phyloP scores from a whole-genome alignment of 2,113 vertebrate genomes.

The Sisor rabdophorus region DNA sequence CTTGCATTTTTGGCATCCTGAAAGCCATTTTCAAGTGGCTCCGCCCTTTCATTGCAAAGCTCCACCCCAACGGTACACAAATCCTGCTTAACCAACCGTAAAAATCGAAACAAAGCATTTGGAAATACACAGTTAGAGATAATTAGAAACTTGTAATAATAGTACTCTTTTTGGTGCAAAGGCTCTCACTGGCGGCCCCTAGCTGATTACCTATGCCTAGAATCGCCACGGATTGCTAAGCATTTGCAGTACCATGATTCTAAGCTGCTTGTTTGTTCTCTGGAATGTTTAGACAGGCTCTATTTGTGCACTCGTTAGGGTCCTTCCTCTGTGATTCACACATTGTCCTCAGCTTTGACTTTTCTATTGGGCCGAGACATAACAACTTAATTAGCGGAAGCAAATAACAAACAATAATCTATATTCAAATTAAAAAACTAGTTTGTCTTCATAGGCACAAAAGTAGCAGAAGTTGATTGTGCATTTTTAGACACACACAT shows the following conservation, averaged over 20 bases:
- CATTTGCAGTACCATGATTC: background rate
- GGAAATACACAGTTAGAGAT: too few species aligned
- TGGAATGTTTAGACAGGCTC: conserved; percentile 4
- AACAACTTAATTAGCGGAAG: conserved; percentile 88
- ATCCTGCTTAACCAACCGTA: too few species aligned
- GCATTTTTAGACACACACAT: conserved; percentile 5
- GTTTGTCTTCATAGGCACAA: conserved; percentile 58
- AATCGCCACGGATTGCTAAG: background rate
- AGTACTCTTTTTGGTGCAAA: too few species aligned
- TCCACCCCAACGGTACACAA: too few species aligned
- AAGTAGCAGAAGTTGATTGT: background rate
- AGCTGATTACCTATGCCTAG: too few species aligned
- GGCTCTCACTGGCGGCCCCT: too few species aligned
- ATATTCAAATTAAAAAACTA: conserved; percentile 66
- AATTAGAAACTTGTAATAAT: too few species aligned
- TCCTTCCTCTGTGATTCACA: conserved; percentile 25
- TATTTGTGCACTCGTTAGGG: conserved; percentile 16
- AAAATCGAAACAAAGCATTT: too few species aligned
- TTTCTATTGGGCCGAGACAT: conserved; percentile 73
- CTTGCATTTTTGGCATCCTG: too few species aligned
- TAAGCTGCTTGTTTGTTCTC: conserved; percentile 26
- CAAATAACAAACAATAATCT: conserved; percentile 71
- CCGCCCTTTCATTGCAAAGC: too few species aligned
- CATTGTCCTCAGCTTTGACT: conserved; percentile 52
- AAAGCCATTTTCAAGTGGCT: too few species aligned